These are phyloP conservation scores for Bembecia ichneumoniformis DNA, from an alignment of 2,888 invertebrate genomes.

Conservation along the genomic window DNA sequence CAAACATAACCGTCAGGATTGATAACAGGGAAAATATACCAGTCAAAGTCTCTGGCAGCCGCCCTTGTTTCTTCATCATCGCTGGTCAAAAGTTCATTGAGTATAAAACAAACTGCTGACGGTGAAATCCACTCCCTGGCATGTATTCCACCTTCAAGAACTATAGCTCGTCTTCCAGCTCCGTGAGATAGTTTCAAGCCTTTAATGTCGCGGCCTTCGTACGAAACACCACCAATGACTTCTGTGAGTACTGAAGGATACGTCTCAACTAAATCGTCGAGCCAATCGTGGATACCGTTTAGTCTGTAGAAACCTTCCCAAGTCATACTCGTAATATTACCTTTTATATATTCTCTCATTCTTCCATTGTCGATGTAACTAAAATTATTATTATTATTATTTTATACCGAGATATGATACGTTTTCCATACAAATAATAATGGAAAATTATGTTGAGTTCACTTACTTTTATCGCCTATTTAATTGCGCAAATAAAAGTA, in stretches of 20 bases:
- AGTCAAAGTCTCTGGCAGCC: slow-evolving; percentile 70
- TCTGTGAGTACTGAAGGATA: slow-evolving; percentile 53
- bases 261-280: slow-evolving; percentile 50
- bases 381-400: slow-evolving; percentile 12
- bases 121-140: slow-evolving; percentile 82
- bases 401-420: too few relatives aligned
- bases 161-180: slow-evolving; percentile 30
- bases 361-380: slow-evolving; percentile 47
- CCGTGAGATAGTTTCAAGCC: slow-evolving; percentile 33
- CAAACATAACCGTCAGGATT: slow-evolving; percentile 84
- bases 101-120: slow-evolving; percentile 73
- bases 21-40: slow-evolving; percentile 78
- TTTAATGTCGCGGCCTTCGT: slow-evolving; percentile 37
- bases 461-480: too few relatives aligned
- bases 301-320: slow-evolving; percentile 74
- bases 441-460: not conserved
- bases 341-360: slow-evolving; percentile 36
- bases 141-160: slow-evolving; percentile 76
- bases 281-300: slow-evolving; percentile 73
- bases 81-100: slow-evolving; percentile 67
- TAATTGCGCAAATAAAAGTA: too few relatives aligned
- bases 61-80: slow-evolving; percentile 34
- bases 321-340: slow-evolving; percentile 39
- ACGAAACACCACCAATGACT: slow-evolving; percentile 42
- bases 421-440: too few relatives aligned